phyloP scores from a whole-genome alignment of 2,888 invertebrate genomes.

The Ophonus ardosiacus region DNA sequence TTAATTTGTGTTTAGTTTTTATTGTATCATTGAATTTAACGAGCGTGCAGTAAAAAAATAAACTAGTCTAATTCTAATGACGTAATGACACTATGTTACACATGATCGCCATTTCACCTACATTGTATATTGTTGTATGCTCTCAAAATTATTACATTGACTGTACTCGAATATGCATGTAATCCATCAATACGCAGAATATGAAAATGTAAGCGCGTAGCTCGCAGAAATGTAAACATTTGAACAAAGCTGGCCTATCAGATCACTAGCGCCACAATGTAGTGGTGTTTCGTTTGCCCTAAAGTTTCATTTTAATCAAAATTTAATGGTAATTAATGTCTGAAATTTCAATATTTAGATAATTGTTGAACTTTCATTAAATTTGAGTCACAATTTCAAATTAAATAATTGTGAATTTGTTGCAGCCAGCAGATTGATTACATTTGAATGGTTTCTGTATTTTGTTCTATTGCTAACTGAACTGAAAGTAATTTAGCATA shows the following conservation, averaged over 20 bases:
- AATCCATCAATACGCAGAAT: neutral
- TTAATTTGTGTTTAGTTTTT: too few species aligned
- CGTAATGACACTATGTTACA: neutral
- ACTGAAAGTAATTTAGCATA: too few species aligned
- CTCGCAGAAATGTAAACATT: neutral
- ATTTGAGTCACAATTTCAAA: too few species aligned
- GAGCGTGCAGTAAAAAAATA: neutral
- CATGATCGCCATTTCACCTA: neutral
- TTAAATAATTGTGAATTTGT: too few species aligned
- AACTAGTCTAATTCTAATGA: neutral
- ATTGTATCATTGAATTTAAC: too few species aligned
- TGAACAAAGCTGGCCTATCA: neutral
- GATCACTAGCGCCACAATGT: neutral
- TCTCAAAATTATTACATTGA: neutral
- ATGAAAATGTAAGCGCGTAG: neutral
- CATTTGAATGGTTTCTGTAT: too few species aligned
- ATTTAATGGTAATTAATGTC: too few species aligned
- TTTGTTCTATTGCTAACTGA: too few species aligned
- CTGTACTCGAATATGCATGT: neutral
- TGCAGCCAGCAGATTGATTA: too few species aligned
- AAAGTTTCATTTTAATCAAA: too few species aligned
- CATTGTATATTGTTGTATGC: neutral
- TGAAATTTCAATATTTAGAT: too few species aligned
- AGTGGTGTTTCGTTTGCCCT: neutral
- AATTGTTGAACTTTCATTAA: too few species aligned